Percentiles rank a stretch among this genome's conserved stretches.
These are phyloP conservation scores for Ictalurus furcatus DNA, from an alignment of 2,113 vertebrate species.

Conservation along the genomic window DNA sequence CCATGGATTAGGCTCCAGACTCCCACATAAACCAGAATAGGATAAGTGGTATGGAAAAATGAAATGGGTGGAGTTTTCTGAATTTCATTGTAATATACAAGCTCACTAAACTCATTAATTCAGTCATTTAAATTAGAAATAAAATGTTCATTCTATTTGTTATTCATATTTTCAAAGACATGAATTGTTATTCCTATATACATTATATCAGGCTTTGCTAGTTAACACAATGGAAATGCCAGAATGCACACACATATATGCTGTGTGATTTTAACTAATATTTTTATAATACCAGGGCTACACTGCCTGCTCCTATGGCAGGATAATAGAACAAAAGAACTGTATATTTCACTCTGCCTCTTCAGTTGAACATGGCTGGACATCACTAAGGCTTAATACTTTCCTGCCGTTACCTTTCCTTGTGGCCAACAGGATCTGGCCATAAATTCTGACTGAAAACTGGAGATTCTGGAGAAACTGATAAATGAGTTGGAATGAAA, in stretches of 20 bases:
- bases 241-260: not conserved
- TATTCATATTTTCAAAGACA: not conserved
- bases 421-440: conserved; percentile 26
- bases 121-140: not conserved
- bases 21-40: too few relatives aligned
- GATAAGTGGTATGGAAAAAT: too few relatives aligned
- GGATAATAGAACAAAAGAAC: conserved; percentile 55
- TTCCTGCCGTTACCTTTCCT: conserved; percentile 60
- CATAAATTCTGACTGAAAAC: not conserved
- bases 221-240: not conserved
- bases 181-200: not conserved
- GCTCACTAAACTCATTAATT: not conserved
- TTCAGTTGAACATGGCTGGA: conserved; percentile 49
- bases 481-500: conserved; percentile 1
- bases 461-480: not conserved
- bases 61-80: not conserved
- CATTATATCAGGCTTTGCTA: not conserved
- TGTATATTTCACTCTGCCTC: conserved; percentile 44
- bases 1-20: too few relatives aligned
- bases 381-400: conserved; percentile 59
- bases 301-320: conserved; percentile 46
- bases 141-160: not conserved
- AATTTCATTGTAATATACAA: not conserved
- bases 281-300: conserved; percentile 51
- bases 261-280: conserved; percentile 55